Evolutionary conservation across 1,140 invertebrate species (phyloP).

Genomic region (Aphelinus certus): DNA sequence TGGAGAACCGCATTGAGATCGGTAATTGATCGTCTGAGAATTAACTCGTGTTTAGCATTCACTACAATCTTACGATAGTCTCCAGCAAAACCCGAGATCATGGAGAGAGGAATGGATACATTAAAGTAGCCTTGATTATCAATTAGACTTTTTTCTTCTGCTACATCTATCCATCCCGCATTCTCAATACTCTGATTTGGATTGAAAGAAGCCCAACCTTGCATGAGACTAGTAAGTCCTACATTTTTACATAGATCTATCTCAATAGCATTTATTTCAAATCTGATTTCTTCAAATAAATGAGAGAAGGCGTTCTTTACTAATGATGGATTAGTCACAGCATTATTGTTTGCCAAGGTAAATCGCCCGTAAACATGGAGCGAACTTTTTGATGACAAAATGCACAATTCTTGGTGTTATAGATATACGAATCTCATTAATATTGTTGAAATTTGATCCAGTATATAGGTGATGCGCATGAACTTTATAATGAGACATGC

Average conservation of each 20-base stretch:
- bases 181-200: conserved; percentile 31
- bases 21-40: conserved; percentile 51
- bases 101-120: conserved; percentile 38
- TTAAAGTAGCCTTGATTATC: conserved; percentile 34
- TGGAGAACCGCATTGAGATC: conserved; percentile 45
- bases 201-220: conserved; percentile 42
- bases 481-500: neutral
- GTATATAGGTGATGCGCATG: too few species aligned
- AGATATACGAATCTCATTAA: neutral
- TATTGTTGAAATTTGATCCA: neutral
- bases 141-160: neutral
- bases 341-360: too few species aligned
- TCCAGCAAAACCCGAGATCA: conserved; percentile 44
- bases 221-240: conserved; percentile 44
- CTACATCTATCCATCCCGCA: conserved; percentile 17
- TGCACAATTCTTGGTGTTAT: neutral
- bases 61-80: conserved; percentile 45
- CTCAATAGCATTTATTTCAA: too few species aligned
- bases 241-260: conserved; percentile 46
- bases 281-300: conserved; percentile 11
- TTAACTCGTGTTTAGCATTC: conserved; percentile 44
- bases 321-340: too few species aligned
- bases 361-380: too few species aligned
- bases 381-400: too few species aligned
- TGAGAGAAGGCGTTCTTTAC: too few species aligned